Conservation (phyloP, 1,140 invertebrate genomes). For the Sycobia sp. region DNA sequence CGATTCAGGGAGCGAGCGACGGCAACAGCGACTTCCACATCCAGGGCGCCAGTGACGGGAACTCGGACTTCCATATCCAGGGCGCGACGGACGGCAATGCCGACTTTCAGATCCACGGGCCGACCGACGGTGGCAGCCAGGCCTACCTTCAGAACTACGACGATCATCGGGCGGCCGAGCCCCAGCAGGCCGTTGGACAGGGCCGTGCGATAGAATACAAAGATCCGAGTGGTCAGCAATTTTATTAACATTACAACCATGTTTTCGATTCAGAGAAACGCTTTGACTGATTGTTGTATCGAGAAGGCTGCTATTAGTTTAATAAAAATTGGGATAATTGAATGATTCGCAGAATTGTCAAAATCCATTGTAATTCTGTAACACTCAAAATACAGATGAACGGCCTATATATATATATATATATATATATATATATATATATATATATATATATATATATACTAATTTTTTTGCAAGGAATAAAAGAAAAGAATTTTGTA, state of each 20-base stretch:
- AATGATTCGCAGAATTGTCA: too few species aligned
- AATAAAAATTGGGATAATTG: too few species aligned
- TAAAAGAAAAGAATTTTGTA: too few species aligned
- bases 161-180: constrained; percentile 31
- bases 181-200: constrained; percentile 29
- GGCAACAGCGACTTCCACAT: constrained; percentile 44
- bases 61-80: constrained; percentile 46
- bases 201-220: constrained; percentile 51
- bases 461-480: too few species aligned
- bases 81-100: constrained; percentile 53
- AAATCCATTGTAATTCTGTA: too few species aligned
- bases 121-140: constrained; percentile 44
- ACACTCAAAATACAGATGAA: too few species aligned
- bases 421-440: too few species aligned
- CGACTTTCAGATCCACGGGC: constrained; percentile 53
- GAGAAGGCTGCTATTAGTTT: too few species aligned
- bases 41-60: constrained; percentile 40
- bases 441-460: too few species aligned
- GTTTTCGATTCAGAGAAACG: too few species aligned
- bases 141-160: constrained; percentile 51
- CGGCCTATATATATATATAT: too few species aligned
- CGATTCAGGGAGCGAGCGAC: constrained; percentile 50
- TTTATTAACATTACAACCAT: constrained; percentile 3
- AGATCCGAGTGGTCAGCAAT: constrained; percentile 51
- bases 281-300: too few species aligned